Evolutionary conservation across 2,113 vertebrate genomes (phyloP), one percentile per base, ranked within the genome.

Genomic region (Mola mola): DNA sequence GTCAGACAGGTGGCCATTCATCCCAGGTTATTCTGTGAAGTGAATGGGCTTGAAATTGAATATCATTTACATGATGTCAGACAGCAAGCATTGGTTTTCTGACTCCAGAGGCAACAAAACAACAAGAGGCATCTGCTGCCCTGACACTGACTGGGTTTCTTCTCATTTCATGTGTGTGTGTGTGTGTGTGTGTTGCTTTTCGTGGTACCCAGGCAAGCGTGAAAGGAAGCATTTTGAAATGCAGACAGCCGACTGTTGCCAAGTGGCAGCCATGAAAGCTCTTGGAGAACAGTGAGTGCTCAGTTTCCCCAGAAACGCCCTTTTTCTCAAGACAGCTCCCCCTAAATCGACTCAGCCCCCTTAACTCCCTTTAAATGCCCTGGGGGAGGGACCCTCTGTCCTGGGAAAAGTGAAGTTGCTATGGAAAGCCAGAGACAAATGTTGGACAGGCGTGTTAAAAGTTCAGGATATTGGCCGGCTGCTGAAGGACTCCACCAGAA

Each of bases 371-470:
- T 73, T 75, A 74, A 83, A 78, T 31, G 47, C 64, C 60, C 57
- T 40, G 47, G 65, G 67, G 60, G 79, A 55, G 76, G 60, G 72
- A 55, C 20, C 29, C 56, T 75, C 31, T 74, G 41, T 68, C 81
- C 83, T 90, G 87, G 87, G 89, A 91, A 92, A 84, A 59, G 63
- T 66, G 73, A 61, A 29, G 87, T 91, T 90, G 81, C 86, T 78
- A 90, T 88, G 85, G 87, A 72, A 66, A 67, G 50, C 55, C 46
- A 65, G 26, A 69, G 50, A 66, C 48, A 19, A 90, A 84, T 88
- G 88, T 81, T 82, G 68, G 80, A 81, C 50, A 75, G 71, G 77
- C 68, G 61, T 75, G 69, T 82, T 81, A 79, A 87, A 86, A 81
- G 85, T 90, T 84, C 75, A 79, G 48, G 75, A 66, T 75, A 75